These are phyloP conservation scores for Solenodon paradoxus DNA, from an alignment of 2,113 vertebrate species.

Conservation along the genomic window DNA sequence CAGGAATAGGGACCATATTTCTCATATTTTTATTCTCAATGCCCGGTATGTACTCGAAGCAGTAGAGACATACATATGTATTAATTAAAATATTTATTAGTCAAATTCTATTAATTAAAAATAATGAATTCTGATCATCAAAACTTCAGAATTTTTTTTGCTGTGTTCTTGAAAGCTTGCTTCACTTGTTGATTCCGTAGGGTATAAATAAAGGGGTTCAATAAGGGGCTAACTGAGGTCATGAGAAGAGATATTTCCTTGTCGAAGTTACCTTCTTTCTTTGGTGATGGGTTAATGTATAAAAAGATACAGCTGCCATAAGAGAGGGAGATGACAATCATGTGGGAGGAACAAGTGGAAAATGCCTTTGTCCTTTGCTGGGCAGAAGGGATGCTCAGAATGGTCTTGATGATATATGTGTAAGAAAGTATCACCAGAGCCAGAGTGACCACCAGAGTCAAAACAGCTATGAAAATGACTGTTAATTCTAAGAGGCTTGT, in stretches of 20 bases:
- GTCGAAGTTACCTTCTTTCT: background rate
- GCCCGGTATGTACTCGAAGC: background rate
- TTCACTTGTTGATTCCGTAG: slow-evolving; percentile 16
- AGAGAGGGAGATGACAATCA: slow-evolving; percentile 20
- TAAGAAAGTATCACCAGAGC: slow-evolving; percentile 5
- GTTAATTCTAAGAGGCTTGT: background rate
- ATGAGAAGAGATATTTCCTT: background rate
- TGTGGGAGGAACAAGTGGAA: slow-evolving; percentile 23
- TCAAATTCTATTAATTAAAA: background rate
- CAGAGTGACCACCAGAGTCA: background rate
- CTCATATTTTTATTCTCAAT: background rate
- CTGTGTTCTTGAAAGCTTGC: background rate
- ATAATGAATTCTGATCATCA: background rate
- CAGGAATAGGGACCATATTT: background rate
- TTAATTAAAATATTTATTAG: background rate
- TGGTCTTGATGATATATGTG: background rate
- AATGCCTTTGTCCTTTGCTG: slow-evolving; percentile 14
- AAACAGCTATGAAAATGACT: background rate
- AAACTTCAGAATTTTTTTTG: background rate
- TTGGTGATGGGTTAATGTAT: background rate
- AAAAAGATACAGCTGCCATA: slow-evolving; percentile 22
- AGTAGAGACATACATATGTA: background rate
- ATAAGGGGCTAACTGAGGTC: background rate
- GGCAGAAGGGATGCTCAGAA: slow-evolving; percentile 6
- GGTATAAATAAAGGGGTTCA: slow-evolving; percentile 21